A percentile compares a stretch with the other conserved stretches of the same genome.
Evolutionary conservation across 2,797 vertebrate species (phyloP).

Genomic region (Labroides dimidiatus): DNA sequence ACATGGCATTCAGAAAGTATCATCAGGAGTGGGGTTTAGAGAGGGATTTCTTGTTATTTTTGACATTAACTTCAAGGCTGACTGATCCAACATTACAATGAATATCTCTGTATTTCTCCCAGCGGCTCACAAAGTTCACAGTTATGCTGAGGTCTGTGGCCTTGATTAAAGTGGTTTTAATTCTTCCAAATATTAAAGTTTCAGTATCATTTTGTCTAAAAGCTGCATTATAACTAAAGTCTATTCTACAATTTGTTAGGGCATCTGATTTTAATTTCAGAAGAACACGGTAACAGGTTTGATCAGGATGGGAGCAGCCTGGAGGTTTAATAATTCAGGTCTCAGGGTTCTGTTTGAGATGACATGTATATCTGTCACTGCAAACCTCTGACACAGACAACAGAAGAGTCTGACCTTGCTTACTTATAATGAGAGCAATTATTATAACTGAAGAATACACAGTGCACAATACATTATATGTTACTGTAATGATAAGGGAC

Average conservation of each 20-base stretch:
- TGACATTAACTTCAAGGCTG: constrained; percentile 8
- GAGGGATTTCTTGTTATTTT: not conserved
- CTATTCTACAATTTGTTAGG: not conserved
- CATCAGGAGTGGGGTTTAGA: not conserved
- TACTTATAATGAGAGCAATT: no score
- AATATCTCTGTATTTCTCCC: not conserved
- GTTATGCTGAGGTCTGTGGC: not conserved
- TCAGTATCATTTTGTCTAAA: not conserved
- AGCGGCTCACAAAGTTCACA: not conserved
- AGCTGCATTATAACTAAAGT: not conserved
- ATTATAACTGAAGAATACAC: no score
- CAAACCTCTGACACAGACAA: no score
- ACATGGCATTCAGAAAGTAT: not conserved
- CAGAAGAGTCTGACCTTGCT: no score
- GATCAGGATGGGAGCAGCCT: not conserved
- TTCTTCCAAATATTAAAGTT: not conserved
- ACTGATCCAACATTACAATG: constrained; percentile 2
- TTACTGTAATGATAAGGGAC: not conserved
- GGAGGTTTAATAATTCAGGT: not conserved
- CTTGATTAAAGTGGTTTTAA: not conserved
- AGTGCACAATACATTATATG: no score
- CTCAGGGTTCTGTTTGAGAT: not conserved
- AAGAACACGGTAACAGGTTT: not conserved
- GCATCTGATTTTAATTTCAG: not conserved
- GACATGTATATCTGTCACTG: not conserved